Conservation (phyloP, 2,113 vertebrate genomes). For the Hirundichthys speculiger region DNA sequence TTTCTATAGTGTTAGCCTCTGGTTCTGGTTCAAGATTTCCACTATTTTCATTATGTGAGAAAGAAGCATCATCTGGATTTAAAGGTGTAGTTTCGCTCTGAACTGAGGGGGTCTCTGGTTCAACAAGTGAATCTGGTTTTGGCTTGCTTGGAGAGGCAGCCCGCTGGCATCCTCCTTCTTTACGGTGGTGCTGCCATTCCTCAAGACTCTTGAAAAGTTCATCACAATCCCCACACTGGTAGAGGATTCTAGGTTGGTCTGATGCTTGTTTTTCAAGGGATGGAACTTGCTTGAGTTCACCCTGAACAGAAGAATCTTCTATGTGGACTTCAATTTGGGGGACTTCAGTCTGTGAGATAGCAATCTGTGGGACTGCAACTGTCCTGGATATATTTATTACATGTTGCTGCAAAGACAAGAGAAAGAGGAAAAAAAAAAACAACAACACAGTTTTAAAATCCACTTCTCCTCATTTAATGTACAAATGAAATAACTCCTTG, state of each 20-base stretch:
- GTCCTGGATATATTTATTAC: conserved; percentile 57
- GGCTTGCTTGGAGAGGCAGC: conserved; percentile 14
- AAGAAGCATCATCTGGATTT: conserved; percentile 21
- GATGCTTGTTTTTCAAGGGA: conserved; percentile 40
- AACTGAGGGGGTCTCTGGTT: conserved; percentile 22
- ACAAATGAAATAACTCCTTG: conserved; percentile 3
- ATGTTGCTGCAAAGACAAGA: conserved; percentile 55
- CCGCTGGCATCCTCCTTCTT: conserved; percentile 70
- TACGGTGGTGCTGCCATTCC: conserved; percentile 88
- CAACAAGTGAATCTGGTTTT: conserved; percentile 34
- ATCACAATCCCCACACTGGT: conserved; percentile 90
- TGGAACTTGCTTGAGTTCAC: conserved; percentile 7
- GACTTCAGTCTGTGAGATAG: conserved; percentile 56
- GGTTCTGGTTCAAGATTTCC: conserved; percentile 5
- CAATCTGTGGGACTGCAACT: conserved; percentile 58
- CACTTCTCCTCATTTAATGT: neutral
- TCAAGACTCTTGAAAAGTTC: conserved; percentile 85
- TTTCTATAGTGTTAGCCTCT: neutral
- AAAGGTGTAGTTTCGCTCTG: conserved; percentile 12
- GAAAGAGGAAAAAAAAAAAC: conserved; percentile 1
- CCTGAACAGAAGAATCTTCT: conserved; percentile 8
- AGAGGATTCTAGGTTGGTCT: conserved; percentile 80
- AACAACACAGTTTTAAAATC: neutral
- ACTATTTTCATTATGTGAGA: neutral
- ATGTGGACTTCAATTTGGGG: conserved; percentile 73